phyloP scores from a whole-genome alignment of 2,888 invertebrate genomes.

The Chirona hameri region DNA sequence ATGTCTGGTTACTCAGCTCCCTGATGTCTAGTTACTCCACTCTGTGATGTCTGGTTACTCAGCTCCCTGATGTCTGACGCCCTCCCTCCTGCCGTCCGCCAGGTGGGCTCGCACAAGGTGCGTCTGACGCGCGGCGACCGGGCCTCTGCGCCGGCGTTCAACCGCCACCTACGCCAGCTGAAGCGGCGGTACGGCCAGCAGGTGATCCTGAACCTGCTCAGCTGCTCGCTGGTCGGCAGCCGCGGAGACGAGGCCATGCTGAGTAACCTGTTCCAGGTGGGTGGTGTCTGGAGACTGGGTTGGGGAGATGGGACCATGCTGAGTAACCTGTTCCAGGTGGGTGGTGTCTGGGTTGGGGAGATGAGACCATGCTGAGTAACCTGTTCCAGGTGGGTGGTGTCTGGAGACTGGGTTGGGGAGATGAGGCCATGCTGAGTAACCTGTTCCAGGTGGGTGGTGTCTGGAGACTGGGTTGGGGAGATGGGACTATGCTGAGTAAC shows the following conservation, averaged over 20 bases:
- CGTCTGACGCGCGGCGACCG: conserved; percentile 94
- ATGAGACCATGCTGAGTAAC: no score
- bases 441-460: no score
- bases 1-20: no score
- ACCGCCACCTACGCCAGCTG: conserved; percentile 80
- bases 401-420: no score
- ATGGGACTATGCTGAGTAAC: no score
- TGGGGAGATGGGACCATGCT: not conserved
- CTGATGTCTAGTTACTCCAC: no score
- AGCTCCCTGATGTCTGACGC: not conserved
- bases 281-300: not conserved
- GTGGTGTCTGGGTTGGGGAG: not conserved
- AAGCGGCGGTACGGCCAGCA: conserved; percentile 85
- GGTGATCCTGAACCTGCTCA: conserved; percentile 82
- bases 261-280: conserved; percentile 81
- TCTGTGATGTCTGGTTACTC: no score
- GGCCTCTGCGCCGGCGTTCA: conserved; percentile 87
- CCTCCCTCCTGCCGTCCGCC: not conserved
- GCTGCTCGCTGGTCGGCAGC: conserved; percentile 77
- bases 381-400: no score
- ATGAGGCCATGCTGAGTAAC: no score
- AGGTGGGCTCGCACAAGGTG: conserved; percentile 97
- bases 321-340: no score
- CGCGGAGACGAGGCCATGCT: conserved; percentile 97
- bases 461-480: no score